phyloP scores from a whole-genome alignment of 2,888 invertebrate species.

The Margaritifera margaritifera region DNA sequence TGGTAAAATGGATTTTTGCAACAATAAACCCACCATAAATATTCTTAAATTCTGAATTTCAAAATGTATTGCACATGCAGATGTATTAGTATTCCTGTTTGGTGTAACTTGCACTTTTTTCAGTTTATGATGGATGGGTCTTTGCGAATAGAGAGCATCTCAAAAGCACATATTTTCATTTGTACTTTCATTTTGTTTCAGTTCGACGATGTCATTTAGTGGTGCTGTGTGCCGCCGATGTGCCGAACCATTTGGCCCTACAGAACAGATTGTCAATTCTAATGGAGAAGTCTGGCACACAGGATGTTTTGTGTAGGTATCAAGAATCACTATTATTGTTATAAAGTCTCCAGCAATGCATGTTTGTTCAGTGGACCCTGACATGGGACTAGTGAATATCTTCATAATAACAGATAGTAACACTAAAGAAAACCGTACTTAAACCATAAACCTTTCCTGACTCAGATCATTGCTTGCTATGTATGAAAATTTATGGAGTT shows the following conservation, averaged over 20 bases:
- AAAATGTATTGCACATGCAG: neutral
- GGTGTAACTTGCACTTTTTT: neutral
- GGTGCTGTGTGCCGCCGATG: conserved; percentile 97
- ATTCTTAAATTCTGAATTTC: too few species aligned
- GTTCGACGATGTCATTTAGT: conserved; percentile 79
- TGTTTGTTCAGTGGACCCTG: too few species aligned
- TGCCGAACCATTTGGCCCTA: conserved; percentile 94
- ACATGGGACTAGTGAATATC: too few species aligned
- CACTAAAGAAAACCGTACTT: too few species aligned
- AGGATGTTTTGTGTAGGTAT: conserved; percentile 94
- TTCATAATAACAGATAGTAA: too few species aligned
- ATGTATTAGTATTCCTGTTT: conserved; percentile 1
- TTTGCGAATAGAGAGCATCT: neutral
- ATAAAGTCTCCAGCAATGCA: too few species aligned
- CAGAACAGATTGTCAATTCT: conserved; percentile 99
- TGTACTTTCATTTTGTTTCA: conserved; percentile 37
- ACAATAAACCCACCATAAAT: too few species aligned
- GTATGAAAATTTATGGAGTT: too few species aligned
- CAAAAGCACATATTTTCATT: neutral
- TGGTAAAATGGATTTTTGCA: too few species aligned
- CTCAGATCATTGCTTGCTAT: too few species aligned
- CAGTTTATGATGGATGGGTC: neutral
- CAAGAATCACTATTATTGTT: neutral
- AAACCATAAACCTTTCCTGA: too few species aligned
- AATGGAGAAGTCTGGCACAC: conserved; percentile 99